These are phyloP conservation scores for Chaenocephalus aceratus DNA, from an alignment of 2,113 vertebrate species.

Conservation along the genomic window DNA sequence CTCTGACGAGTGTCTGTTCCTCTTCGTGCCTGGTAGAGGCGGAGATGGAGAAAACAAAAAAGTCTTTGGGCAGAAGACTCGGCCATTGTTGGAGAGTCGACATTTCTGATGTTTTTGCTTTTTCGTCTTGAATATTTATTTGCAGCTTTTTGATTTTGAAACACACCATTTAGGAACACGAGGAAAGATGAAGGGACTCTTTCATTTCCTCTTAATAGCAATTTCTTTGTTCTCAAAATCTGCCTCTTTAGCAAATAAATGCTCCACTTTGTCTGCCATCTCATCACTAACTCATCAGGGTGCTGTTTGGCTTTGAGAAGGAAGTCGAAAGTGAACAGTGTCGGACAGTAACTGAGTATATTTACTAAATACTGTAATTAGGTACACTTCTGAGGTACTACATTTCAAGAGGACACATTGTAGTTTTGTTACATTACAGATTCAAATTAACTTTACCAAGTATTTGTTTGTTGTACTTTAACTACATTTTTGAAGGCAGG, in stretches of 20 bases:
- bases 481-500: too few relatives aligned
- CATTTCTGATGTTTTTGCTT: not conserved
- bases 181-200: not conserved
- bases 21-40: not conserved
- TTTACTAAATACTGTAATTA: too few relatives aligned
- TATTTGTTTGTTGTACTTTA: too few relatives aligned
- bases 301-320: not conserved
- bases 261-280: not conserved
- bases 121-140: slow-evolving; percentile 18
- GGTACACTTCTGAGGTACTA: too few relatives aligned
- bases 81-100: slow-evolving; percentile 25
- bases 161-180: slow-evolving; percentile 2
- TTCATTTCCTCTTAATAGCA: not conserved
- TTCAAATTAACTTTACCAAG: too few relatives aligned
- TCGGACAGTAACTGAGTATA: too few relatives aligned
- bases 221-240: not conserved
- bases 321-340: too few relatives aligned
- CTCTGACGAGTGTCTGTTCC: not conserved
- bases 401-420: too few relatives aligned
- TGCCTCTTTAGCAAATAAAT: slow-evolving; percentile 32
- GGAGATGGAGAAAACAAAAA: slow-evolving; percentile 32
- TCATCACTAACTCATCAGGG: not conserved
- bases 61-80: not conserved
- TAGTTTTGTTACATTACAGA: too few relatives aligned
- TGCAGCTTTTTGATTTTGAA: not conserved